phyloP scores from a whole-genome alignment of 2,888 invertebrate genomes.

The Thera britannica region DNA sequence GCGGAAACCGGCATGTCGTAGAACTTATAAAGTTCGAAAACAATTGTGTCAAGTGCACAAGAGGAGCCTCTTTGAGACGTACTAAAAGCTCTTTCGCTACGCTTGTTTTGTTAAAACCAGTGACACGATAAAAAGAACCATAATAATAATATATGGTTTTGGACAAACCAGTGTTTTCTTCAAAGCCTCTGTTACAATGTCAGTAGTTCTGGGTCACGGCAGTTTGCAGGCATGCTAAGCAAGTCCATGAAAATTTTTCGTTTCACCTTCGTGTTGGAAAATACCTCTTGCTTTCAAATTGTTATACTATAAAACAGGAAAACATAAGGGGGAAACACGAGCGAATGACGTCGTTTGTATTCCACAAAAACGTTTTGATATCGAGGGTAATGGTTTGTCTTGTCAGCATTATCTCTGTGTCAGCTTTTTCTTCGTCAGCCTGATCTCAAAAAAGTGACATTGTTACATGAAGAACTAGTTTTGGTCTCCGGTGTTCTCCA shows the following conservation, averaged over 20 bases:
- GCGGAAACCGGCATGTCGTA: too few relatives aligned
- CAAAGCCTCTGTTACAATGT: constrained; percentile 31
- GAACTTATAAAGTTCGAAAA: too few relatives aligned
- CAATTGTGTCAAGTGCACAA: too few relatives aligned
- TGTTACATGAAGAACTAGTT: too few relatives aligned
- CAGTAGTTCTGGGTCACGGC: constrained; percentile 41
- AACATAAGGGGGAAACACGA: constrained; percentile 18
- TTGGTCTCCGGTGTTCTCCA: too few relatives aligned
- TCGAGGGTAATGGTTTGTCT: constrained; percentile 25
- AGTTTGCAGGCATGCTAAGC: constrained; percentile 32
- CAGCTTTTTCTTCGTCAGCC: constrained; percentile 6
- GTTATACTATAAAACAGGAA: constrained; percentile 31
- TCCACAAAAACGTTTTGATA: constrained; percentile 20
- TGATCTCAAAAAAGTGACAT: not conserved
- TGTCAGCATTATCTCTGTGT: constrained; percentile 22
- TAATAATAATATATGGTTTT: constrained; percentile 2
- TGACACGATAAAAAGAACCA: too few relatives aligned
- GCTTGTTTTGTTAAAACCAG: too few relatives aligned
- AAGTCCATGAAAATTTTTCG: constrained; percentile 40
- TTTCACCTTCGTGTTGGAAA: constrained; percentile 39
- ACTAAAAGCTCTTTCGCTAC: too few relatives aligned
- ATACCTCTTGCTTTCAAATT: constrained; percentile 34
- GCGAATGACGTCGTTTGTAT: constrained; percentile 26
- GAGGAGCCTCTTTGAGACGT: too few relatives aligned
- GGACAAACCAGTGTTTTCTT: constrained; percentile 20